Percentiles rank a stretch among this genome's conserved stretches.
Evolutionary conservation across 2,113 vertebrate genomes (phyloP).

Genomic region (Scomber scombrus): DNA sequence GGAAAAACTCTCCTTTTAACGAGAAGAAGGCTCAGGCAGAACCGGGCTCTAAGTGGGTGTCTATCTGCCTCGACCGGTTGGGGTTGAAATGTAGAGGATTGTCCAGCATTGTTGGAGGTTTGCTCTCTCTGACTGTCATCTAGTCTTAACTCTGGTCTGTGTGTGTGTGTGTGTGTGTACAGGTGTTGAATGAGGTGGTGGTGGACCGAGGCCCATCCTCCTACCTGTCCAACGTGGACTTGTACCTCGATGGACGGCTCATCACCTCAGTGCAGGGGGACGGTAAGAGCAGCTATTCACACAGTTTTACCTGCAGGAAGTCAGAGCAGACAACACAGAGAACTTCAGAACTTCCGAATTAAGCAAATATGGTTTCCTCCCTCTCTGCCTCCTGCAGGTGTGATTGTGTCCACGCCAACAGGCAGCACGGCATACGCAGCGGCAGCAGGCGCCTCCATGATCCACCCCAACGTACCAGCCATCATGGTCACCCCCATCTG

Average conservation of each 20-base stretch:
- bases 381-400: constrained; percentile 70
- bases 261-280: constrained; percentile 89
- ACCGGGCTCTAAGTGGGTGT: too few species aligned
- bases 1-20: too few species aligned
- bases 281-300: constrained; percentile 64
- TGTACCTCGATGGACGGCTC: constrained; percentile 87
- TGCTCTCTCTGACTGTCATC: not conserved
- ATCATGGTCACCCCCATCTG: constrained; percentile 90
- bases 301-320: too few species aligned
- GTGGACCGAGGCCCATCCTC: constrained; percentile 88
- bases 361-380: not conserved
- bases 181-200: constrained; percentile 89
- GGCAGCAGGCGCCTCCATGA: constrained; percentile 88
- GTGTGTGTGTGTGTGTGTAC: constrained; percentile 9
- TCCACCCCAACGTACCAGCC: constrained; percentile 88
- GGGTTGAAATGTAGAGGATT: not conserved
- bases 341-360: not conserved
- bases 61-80: too few species aligned
- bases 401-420: constrained; percentile 88
- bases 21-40: too few species aligned
- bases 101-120: not conserved
- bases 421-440: constrained; percentile 87
- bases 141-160: not conserved
- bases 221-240: constrained; percentile 88
- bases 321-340: too few species aligned